phyloP scores from a whole-genome alignment of 1,140 invertebrate genomes.

The Drosophila ambigua region DNA sequence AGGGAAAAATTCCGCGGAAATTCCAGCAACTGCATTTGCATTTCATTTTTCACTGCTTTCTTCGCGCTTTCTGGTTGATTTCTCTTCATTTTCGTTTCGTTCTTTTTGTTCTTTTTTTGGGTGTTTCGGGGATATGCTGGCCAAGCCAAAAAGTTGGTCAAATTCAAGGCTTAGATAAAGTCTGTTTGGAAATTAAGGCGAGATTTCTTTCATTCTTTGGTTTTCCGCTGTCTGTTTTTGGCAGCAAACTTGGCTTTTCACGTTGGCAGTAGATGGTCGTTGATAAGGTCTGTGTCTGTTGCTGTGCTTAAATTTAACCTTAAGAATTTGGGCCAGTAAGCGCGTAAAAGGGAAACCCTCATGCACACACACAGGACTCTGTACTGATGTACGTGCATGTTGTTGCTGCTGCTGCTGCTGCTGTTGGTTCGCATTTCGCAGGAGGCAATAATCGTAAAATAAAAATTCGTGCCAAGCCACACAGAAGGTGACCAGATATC shows the following conservation, averaged over 20 bases:
- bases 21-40: slow-evolving; percentile 62
- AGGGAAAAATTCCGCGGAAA: slow-evolving; percentile 34
- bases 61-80: not conserved
- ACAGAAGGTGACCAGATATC: slow-evolving; percentile 53
- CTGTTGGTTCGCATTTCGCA: not conserved
- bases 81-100: slow-evolving; percentile 8
- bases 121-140: slow-evolving; percentile 21
- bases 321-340: slow-evolving; percentile 57
- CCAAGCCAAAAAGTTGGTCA: slow-evolving; percentile 40
- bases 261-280: too few species aligned
- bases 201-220: slow-evolving; percentile 24
- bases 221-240: slow-evolving; percentile 27
- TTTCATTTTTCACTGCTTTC: slow-evolving; percentile 22
- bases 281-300: slow-evolving; percentile 26
- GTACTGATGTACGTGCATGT: slow-evolving; percentile 45
- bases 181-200: slow-evolving; percentile 51
- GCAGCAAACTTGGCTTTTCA: slow-evolving; percentile 35
- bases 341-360: slow-evolving; percentile 37
- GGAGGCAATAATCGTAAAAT: slow-evolving; percentile 63
- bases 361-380: slow-evolving; percentile 26
- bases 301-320: slow-evolving; percentile 64
- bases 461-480: slow-evolving; percentile 36
- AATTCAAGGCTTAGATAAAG: slow-evolving; percentile 63
- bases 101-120: not conserved
- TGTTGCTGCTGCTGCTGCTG: not conserved